Percentiles rank a stretch among this genome's conserved stretches.
Evolutionary conservation across 2,113 vertebrate genomes (phyloP).

Genomic region (Corythaeola cristata): DNA sequence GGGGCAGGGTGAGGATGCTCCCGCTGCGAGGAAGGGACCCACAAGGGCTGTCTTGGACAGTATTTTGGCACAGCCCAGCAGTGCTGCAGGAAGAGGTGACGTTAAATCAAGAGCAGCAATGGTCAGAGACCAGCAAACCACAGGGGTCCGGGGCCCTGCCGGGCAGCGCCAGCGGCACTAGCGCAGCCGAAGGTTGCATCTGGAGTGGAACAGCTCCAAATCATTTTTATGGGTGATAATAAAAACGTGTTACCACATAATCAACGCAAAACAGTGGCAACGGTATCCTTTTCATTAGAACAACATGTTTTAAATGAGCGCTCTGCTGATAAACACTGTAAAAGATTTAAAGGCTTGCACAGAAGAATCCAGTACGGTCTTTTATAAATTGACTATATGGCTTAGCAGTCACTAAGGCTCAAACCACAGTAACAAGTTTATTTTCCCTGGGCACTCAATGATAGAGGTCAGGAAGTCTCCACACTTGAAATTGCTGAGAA

Average conservation of each 20-base stretch:
- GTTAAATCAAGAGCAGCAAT: not conserved
- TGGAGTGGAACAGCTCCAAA: conserved; percentile 50
- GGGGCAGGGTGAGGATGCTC: not conserved
- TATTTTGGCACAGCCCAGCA: not conserved
- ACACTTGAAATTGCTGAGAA: conserved; percentile 33
- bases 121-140: not conserved
- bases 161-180: not conserved
- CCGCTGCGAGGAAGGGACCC: not conserved
- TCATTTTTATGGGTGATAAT: conserved; percentile 59
- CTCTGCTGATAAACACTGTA: conserved; percentile 43
- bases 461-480: conserved; percentile 34
- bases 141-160: not conserved
- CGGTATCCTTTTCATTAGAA: conserved; percentile 48
- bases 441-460: conserved; percentile 47
- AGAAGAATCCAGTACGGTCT: not conserved
- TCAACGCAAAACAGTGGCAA: conserved; percentile 63
- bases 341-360: conserved; percentile 29
- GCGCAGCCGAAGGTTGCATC: not conserved
- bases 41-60: not conserved
- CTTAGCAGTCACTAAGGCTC: conserved; percentile 8
- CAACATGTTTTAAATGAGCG: conserved; percentile 43
- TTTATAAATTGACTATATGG: not conserved
- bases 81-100: not conserved
- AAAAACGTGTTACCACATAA: conserved; percentile 64
- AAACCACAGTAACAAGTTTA: conserved; percentile 31